Evolutionary conservation across 2,888 invertebrate genomes (phyloP).

Genomic region (Neoaliturus tenellus): DNA sequence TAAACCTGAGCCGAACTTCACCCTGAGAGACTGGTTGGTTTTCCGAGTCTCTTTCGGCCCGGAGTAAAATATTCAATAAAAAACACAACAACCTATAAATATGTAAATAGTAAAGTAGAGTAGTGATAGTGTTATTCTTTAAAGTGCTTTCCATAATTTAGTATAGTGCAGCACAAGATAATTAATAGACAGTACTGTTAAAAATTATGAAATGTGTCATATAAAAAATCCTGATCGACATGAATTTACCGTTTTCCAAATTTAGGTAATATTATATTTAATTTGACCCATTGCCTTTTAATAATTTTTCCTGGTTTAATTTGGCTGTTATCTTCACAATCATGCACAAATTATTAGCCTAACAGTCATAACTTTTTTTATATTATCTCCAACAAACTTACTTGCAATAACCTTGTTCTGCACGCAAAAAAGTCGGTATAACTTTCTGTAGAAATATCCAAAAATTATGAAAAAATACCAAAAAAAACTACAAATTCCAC

Average conservation of each 20-base stretch:
- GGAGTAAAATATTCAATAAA: background rate
- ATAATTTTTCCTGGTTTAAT: background rate
- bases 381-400: slow-evolving; percentile 8
- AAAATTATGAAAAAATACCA: background rate
- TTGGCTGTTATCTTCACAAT: background rate
- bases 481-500: slow-evolving; percentile 1
- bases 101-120: background rate
- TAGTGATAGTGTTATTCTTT: background rate
- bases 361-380: background rate
- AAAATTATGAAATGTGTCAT: no score
- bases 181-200: no score
- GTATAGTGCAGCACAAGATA: no score
- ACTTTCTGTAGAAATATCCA: background rate
- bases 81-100: background rate
- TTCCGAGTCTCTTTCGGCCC: slow-evolving; percentile 5
- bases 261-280: background rate
- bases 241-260: background rate
- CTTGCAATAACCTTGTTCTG: background rate
- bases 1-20: slow-evolving; percentile 7
- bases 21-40: background rate
- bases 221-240: background rate
- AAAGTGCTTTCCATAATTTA: background rate
- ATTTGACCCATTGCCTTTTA: background rate
- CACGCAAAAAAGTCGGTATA: background rate
- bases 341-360: background rate